Percentiles rank a stretch among this genome's conserved stretches.
These are phyloP conservation scores for Ichneumoninae sp. DNA, from an alignment of 2,888 invertebrate species.

Conservation along the genomic window DNA sequence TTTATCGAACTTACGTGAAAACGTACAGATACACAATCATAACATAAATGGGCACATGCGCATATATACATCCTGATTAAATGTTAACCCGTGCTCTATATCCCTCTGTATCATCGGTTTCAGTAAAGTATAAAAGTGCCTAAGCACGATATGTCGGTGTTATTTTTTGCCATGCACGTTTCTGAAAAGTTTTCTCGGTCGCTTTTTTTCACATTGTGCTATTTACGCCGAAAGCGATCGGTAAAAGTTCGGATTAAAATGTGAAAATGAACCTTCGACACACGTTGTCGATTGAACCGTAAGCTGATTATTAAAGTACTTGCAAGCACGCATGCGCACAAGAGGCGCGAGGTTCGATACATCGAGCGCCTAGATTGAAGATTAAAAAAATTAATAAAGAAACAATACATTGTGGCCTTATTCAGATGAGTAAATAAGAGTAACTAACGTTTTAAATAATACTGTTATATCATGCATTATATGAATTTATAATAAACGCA, in stretches of 20 bases:
- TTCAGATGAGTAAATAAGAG: slow-evolving; percentile 75
- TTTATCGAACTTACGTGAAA: slow-evolving; percentile 75
- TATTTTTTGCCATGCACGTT: slow-evolving; percentile 12
- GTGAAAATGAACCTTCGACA: slow-evolving; percentile 19
- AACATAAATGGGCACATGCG: slow-evolving; percentile 61
- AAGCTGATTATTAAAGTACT: slow-evolving; percentile 42
- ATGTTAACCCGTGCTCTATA: slow-evolving; percentile 7
- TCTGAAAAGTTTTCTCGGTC: slow-evolving; percentile 34
- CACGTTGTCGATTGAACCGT: slow-evolving; percentile 36
- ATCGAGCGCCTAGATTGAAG: slow-evolving; percentile 20
- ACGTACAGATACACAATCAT: slow-evolving; percentile 24
- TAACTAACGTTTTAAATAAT: slow-evolving; percentile 72
- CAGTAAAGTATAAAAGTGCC: slow-evolving; percentile 17
- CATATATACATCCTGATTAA: slow-evolving; percentile 45
- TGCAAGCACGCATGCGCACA: slow-evolving; percentile 51
- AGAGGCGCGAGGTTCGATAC: slow-evolving; percentile 30
- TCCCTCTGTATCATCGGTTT: slow-evolving; percentile 35
- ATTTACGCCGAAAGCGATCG: slow-evolving; percentile 55
- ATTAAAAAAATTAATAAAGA: slow-evolving; percentile 56
- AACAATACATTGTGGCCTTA: slow-evolving; percentile 78
- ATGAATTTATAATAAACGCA: slow-evolving; percentile 60
- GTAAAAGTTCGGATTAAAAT: slow-evolving; percentile 11
- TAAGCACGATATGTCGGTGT: slow-evolving; percentile 3
- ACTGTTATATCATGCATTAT: slow-evolving; percentile 63
- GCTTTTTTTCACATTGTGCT: slow-evolving; percentile 60